Evolutionary conservation across 2,797 vertebrate species (phyloP), one percentile per base, ranked within the genome.

Genomic region (Fistularia commersonii): DNA sequence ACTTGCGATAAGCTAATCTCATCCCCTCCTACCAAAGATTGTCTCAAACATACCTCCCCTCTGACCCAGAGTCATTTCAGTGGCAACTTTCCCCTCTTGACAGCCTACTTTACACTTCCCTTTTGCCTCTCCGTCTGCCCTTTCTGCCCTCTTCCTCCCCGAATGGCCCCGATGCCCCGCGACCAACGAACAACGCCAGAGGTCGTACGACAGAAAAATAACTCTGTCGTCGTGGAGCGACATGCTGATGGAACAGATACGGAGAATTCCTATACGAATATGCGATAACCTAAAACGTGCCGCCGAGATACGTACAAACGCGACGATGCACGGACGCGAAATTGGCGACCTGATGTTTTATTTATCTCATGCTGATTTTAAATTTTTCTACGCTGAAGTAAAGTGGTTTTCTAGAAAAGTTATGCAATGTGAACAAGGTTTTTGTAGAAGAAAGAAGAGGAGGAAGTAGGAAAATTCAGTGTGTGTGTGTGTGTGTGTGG

Each of bases 151-250:
- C 8, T 8, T 42, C 13, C 23, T 39, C 59, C 57, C 37, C 52
- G 45, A 70, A 60, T 66, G 45, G 46, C 58, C 57, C 54, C 32
- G 57, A 76, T 68, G 74, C 54, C 58, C 66, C 57, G 53, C 48
- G 72, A 69, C 69, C 74, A 67, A 61, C 70, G 63, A 43, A 48
- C 38, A 14, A 15, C 31, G 46, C 42, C 53, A 57, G 56, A 54
- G 66, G 76, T 80, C 64, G 64, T 41, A 35, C 45, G 65, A 42
- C 54, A 1, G 6, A 53, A 54, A 77, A 74, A 74, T 54, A 50
- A 35, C 51, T 49, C 45, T 3, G 41, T 10, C 6, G 5, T 35
- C 34, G 6, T 35, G 34, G 34, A 35, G 8, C 34, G 34, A 35
- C 8, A 35, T 35, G 34, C 34, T 35, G 6, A 35, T 8, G n/a